Conservation (phyloP, 2,113 vertebrate species). For the Acrocephalus arundinaceus region DNA sequence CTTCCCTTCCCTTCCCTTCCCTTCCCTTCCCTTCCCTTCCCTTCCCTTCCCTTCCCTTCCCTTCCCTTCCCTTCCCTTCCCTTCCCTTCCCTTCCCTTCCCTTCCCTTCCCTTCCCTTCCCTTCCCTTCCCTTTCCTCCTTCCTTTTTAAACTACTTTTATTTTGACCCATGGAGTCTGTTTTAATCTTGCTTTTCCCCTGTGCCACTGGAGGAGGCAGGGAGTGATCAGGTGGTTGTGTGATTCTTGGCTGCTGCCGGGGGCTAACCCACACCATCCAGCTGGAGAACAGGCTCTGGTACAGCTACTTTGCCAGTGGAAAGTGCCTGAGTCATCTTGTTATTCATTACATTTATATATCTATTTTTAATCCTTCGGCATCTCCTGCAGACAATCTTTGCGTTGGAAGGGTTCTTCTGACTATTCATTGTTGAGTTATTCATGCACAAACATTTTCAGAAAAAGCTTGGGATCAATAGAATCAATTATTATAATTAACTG, state of each 20-base stretch:
- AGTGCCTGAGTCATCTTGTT: not conserved
- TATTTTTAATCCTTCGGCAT: not conserved
- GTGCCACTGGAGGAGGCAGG: not conserved
- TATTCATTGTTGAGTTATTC: not conserved
- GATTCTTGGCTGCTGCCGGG: not conserved
- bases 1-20: not conserved
- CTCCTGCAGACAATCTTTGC: not conserved
- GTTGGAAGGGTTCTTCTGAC: not conserved
- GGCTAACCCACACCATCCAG: not conserved
- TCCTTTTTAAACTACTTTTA: not conserved
- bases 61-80: not conserved
- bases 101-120: too few relatives aligned
- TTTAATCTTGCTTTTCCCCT: not conserved
- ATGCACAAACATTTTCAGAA: not conserved
- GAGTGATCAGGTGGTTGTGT: not conserved
- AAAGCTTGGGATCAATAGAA: not conserved
- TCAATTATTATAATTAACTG: conserved; percentile 36
- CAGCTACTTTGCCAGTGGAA: not conserved
- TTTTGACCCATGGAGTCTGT: not conserved
- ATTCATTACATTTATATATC: not conserved
- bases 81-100: not conserved
- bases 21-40: not conserved
- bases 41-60: too few relatives aligned
- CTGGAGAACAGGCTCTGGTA: not conserved
- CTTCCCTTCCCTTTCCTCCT: not conserved